These are phyloP conservation scores for Enteromius afrohamiltoni DNA, from an alignment of 2,797 vertebrate genomes.

Conservation along the genomic window DNA sequence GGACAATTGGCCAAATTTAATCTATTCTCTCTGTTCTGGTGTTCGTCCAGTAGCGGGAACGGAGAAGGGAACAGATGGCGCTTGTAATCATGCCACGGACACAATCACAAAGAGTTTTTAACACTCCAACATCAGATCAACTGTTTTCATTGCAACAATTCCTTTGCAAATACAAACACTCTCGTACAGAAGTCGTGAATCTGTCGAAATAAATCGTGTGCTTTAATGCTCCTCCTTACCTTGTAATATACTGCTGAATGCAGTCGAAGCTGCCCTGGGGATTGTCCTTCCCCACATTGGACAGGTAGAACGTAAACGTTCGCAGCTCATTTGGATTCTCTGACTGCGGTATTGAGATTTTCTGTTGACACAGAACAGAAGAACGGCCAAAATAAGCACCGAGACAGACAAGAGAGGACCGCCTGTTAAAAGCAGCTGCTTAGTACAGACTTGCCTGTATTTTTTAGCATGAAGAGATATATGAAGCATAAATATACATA, in stretches of 20 bases:
- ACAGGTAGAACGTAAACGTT: constrained; percentile 94
- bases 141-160: constrained; percentile 27
- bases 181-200: background rate
- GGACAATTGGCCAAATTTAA: constrained; percentile 54
- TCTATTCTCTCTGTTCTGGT: constrained; percentile 52
- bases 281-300: constrained; percentile 93
- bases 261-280: constrained; percentile 98
- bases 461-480: background rate
- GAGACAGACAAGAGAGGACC: background rate
- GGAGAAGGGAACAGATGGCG: constrained; percentile 38
- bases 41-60: constrained; percentile 30
- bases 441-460: background rate
- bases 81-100: constrained; percentile 30
- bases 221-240: constrained; percentile 75
- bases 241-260: constrained; percentile 95
- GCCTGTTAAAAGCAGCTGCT: background rate
- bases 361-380: constrained; percentile 75
- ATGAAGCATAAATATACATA: too few relatives aligned
- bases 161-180: background rate
- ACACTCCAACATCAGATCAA: constrained; percentile 5
- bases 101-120: background rate
- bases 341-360: constrained; percentile 91
- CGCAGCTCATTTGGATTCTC: constrained; percentile 83
- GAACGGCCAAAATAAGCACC: constrained; percentile 17
- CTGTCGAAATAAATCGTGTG: background rate